A percentile compares a stretch with the other conserved stretches of the same genome.
Evolutionary conservation across 2,888 invertebrate species (phyloP).

Genomic region (Norana najaformis): DNA sequence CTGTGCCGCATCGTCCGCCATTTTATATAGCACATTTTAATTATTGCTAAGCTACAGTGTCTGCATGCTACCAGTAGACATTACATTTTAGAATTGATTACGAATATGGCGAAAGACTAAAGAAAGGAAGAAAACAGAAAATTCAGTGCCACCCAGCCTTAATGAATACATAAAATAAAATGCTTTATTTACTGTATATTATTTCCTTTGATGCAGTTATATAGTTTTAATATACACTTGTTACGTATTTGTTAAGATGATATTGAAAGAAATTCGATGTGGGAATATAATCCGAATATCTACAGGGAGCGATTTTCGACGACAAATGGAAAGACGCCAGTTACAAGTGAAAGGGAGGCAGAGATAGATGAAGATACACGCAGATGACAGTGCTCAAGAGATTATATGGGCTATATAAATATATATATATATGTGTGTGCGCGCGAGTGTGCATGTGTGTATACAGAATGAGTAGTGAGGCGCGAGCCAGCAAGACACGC

Average conservation of each 20-base stretch:
- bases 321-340: no score
- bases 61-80: conserved; percentile 13
- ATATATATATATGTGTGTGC: background rate
- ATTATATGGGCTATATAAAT: no score
- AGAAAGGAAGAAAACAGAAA: background rate
- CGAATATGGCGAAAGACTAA: background rate
- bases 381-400: no score
- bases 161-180: background rate
- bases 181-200: background rate
- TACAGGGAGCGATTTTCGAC: no score
- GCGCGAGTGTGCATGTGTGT: no score
- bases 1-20: no score
- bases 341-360: no score
- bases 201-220: background rate
- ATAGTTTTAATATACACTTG: background rate
- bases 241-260: no score
- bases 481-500: background rate
- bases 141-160: background rate
- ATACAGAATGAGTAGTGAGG: background rate
- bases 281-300: no score
- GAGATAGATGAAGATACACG: no score
- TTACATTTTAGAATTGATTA: background rate
- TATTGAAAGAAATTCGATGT: no score
- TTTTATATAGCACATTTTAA: no score
- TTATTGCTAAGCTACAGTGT: background rate